These are phyloP conservation scores for Chironomus striatipennis DNA, from an alignment of 1,140 invertebrate genomes.

Conservation along the genomic window DNA sequence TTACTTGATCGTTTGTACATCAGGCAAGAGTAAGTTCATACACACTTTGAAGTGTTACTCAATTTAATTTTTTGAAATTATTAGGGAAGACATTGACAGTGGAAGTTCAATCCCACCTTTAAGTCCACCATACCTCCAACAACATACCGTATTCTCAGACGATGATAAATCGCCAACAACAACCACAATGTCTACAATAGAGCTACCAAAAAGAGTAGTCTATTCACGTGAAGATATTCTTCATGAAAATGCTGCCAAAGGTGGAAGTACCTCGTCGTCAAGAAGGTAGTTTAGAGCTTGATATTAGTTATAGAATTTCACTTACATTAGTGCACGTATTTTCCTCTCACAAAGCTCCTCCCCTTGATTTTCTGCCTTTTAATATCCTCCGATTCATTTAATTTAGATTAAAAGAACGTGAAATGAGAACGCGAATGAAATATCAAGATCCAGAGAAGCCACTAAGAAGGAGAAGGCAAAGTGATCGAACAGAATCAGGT, in stretches of 20 bases:
- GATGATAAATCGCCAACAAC: not conserved
- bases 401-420: constrained; percentile 18
- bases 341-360: not conserved
- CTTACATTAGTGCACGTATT: not conserved
- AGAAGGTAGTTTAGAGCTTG: not conserved
- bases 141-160: not conserved
- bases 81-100: not conserved
- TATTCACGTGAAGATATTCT: constrained; percentile 63
- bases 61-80: not conserved
- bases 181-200: constrained; percentile 1
- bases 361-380: not conserved
- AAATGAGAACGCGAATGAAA: constrained; percentile 25
- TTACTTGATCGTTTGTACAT: constrained; percentile 45
- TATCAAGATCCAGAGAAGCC: constrained; percentile 24
- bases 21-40: not conserved
- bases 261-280: constrained; percentile 29
- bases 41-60: not conserved
- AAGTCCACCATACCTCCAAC: constrained; percentile 13
- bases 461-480: not conserved
- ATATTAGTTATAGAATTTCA: not conserved
- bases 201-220: constrained; percentile 32
- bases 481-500: not conserved
- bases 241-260: constrained; percentile 59
- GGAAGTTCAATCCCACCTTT: constrained; percentile 4
- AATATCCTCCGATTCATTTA: not conserved